Evolutionary conservation across 1,140 invertebrate genomes (phyloP), one percentile per base, ranked within the genome.

Genomic region (Rhopalosiphum maidis): DNA sequence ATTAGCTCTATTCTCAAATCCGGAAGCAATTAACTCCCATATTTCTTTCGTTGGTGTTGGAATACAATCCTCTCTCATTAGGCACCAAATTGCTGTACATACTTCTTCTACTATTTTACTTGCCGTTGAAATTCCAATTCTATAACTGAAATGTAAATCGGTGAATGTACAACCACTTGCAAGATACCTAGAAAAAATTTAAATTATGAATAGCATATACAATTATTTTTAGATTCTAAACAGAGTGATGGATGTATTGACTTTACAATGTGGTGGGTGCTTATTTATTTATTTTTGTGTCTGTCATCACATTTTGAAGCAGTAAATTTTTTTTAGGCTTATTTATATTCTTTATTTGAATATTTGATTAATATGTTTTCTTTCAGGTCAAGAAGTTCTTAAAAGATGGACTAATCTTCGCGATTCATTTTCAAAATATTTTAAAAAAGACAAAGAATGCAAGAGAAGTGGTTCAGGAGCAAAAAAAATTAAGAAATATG

Each of bases 1-100:
- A 85, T 94, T 92, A 46, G 89, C 94, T 93, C 94, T 91, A 90
- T 48, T 94, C 46, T 94, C 35, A 94, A 95, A 95, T 23, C 86
- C 93, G 22, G 30, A 35, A 41, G 85, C 93, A 89, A 93, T 89
- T 88, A 21, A 37, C n/a, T 55, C 25, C 90, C 90, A 94, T 11
- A 48, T 94, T 48, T 94, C 93, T 94, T 22, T 90, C 43, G 68
- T 93, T 37, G 94, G 94, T 94, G 35, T 90, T 68, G 90, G 77
- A 46, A 94, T 90, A 93, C 30, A 94, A 60, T 94, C 82, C 21
- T 55, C 55, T 91, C 90, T 90, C 35, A 94, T 55, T 68, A 93
- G 30, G 48, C 37, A 41, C 94, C 94, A 94, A 54, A 94, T 94
- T 22, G 41, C 86, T 25, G 54, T 43, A 90, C 94, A 94, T 22